Evolutionary conservation across 1,140 invertebrate genomes (phyloP), one percentile per base, ranked within the genome.

Genomic region (Scaptomyza hsui): DNA sequence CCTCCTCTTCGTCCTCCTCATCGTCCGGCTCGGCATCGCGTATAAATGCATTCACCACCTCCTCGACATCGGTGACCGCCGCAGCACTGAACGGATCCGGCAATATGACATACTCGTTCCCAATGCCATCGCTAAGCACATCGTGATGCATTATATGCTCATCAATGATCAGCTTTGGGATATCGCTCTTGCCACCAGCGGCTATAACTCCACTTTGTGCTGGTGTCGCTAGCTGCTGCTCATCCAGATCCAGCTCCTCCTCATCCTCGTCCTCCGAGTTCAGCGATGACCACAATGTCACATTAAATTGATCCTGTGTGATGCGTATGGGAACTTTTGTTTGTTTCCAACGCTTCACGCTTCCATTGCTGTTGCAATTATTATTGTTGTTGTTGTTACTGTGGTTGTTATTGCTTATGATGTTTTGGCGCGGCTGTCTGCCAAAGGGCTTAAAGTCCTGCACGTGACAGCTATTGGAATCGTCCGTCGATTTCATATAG

Each of bases 241-340:
- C 64, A 5, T 78, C 70, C 47, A 81, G 19, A 10, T 72, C 75
- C 32, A 78, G 52, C 10, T 86, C 81, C 24, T 86, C 82, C 10
- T 83, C 85, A 5, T 89, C 79, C 18, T 89, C 85, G 16, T 89
- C 83, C 29, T 89, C 83, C 0, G 83, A 89, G 29, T 89, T 89
- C 0, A 89, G 39, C 7, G 83, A 83, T 4, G 83, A 89, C 83
- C 83, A 89, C 1, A 89, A 61, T 0, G 83, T 89, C 0, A 89
- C 83, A 72, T 89, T 89, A 12, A 89, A 89, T 47, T 89, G 79
- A 64, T 89, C 79, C 64, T 89, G 72, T 15, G 83, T 89, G 3
- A 89, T 85, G 29, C 85, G 79, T 37, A 89, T 89, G 59, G 83
- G 83, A 16, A 89, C 83, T 63, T 89, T 89, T 19, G 83, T 89